Base-by-base conservation (phyloP, 2,888 invertebrate species). In the Polylopha cassiicola region DNA sequence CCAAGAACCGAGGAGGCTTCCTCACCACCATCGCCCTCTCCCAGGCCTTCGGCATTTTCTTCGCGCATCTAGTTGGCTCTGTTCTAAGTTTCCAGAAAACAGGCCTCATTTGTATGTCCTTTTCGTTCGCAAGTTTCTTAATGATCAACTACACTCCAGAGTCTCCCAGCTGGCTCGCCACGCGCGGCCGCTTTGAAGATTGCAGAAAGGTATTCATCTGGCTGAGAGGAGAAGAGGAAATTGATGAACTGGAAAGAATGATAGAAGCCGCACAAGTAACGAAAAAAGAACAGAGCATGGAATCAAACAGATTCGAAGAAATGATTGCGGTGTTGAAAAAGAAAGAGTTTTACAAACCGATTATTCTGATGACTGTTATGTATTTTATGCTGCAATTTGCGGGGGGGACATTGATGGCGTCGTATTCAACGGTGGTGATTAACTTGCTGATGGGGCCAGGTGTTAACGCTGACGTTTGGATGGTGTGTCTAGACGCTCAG, bases 371-470 rank as follows among this genome's bases (percentile, higher is more conserved):
- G 64, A 79, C 88, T 23, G 79, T 87, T 1, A 87, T 89, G 7
- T 90, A 89, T 46, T 76, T 87, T 0, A 85, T 89, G 49, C 87
- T 88, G 31, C 91, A 92, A 51, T 87, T 91, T 44, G 85, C 89
- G 2, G 92, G 92, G 0, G 87, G 89, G 1, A 90, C 90, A 36
- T 89, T 89, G 0, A 87, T 92, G 51, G 87, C 89, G 0, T 89
- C 90, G 2, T 92, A 91, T 59, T 89, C 90, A 0, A 89, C 90
- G 0, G 75, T 84, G 21, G 88, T 91, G 17, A 81, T 91, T 42
- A 64, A 71, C 3, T 66, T 87, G 23, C 69, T 88, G 6, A 79
- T 91, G 32, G 88, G 89, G 0, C 82, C 87, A 0, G 65, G 70
- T 1, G 82, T 89, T 0, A 87, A 91, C 57, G 87, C 87, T 2